These are phyloP conservation scores for Gavialis gangeticus DNA, from an alignment of 2,113 vertebrate genomes.

Conservation along the genomic window DNA sequence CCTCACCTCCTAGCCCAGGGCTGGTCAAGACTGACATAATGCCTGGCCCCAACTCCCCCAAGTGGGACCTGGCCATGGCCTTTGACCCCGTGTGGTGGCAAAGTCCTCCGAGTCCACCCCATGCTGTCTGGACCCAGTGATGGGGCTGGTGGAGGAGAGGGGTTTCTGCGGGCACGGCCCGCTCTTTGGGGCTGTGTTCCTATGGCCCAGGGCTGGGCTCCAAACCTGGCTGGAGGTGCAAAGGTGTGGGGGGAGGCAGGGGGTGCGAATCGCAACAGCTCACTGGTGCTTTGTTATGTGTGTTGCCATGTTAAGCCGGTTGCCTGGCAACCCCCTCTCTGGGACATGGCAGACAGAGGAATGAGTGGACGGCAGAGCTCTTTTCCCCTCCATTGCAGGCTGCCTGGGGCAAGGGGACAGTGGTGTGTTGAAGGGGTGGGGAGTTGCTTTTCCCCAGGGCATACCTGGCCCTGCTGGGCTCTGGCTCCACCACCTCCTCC, in stretches of 20 bases:
- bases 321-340: constrained; percentile 82
- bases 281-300: constrained; percentile 44
- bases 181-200: too few species aligned
- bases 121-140: too few species aligned
- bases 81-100: too few species aligned
- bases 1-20: neutral
- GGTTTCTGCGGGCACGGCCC: too few species aligned
- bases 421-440: neutral
- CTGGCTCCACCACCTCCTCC: neutral
- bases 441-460: too few species aligned
- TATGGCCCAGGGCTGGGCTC: too few species aligned
- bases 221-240: neutral
- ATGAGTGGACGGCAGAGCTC: neutral
- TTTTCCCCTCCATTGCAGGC: neutral
- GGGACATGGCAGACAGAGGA: constrained; percentile 34
- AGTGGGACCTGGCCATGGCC: too few species aligned
- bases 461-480: neutral
- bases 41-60: too few species aligned
- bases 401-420: neutral
- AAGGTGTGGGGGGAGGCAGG: neutral
- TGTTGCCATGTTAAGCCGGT: constrained; percentile 76
- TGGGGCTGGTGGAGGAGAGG: too few species aligned
- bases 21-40: too few species aligned
- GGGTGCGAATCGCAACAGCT: neutral
- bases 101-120: too few species aligned